Base-by-base conservation (phyloP, 2,888 invertebrate genomes). In the Hanleya hanleyi region DNA sequence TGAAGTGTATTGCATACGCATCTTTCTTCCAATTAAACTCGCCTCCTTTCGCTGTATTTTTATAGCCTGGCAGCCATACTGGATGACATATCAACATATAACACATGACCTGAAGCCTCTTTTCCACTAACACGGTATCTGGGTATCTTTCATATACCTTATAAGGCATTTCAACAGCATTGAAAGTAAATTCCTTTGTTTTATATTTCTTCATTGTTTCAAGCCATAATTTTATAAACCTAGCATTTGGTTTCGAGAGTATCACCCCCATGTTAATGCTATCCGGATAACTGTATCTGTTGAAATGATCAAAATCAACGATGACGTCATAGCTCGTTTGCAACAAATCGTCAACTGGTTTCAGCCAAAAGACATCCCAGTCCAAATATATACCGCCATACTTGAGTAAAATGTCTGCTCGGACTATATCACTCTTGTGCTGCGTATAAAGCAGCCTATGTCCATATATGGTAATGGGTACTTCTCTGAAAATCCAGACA, bases 381-480 rank as follows among this genome's bases (percentile, higher is more conserved):
- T 89, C 89, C 41, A 86, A 79, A 74, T 89, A 89, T n/a, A 89
- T 83, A 5, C 89, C 89, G 36, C 89, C 89, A 73, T 87, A 88
- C 74, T 86, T 86, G 26, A 85, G 80, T 72, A 89, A 78, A 32
- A 87, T 78, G 36, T 89, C 88, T 1, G 87, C 88, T 7, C 89
- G 70, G 5, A 88, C 83, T 6, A 89, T 76, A 73, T 89, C 89
- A 71, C 87, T 88, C 70, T 83, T 81, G 66, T 88, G 85, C 26
- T 85, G 84, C 3, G 74, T 76, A 73, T 84, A 86, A 47, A 81
- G 71, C n/a, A 88, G 78, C 15, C 68, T 33, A 5, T 82, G 80
- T 22, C 85, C 86, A 37, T 69, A 85, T 9, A 86, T 81, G n/a
- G 70, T 18, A 0, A 57, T 47, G 12, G 86, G 84, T 1, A 73